Evolutionary conservation across 2,888 invertebrate species (phyloP), one percentile per base, ranked within the genome.

Genomic region (Pegoplata infirma): DNA sequence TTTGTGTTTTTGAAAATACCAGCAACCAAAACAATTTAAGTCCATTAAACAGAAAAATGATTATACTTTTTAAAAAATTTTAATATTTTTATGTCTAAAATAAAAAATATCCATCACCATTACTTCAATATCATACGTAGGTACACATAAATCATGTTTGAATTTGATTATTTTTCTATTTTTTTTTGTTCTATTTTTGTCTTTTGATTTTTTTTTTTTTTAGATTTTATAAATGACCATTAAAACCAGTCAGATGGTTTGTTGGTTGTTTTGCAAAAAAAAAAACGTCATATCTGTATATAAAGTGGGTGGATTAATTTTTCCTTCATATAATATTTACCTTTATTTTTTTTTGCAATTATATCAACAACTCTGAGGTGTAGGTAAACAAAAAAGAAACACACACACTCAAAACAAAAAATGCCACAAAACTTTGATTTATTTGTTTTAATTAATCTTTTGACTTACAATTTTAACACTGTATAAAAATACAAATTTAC

Each of bases 401-500:
- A n/a, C n/a, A n/a, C n/a, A n/a, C n/a, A n/a, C n/a, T n/a, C n/a
- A 53, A 25, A 5, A 3, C 8, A 16, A 53, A 19, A 19, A 40
- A 2, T 36, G 40, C 21, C 6, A 40, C 36, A 40, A 8, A n/a
- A 40, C 58, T 40, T 23, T 58, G 58, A 58, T 58, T 58, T 58
- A 58, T 58, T 23, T 40, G 58, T 21, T 58, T 56, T 40, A 58
- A 58, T 58, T 58, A 58, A 58, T 40, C 58, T 58, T 23, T 40
- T 58, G 40, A 58, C 58, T 44, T 58, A 32, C 12, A 53, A n/a
- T 32, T 32, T 32, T 12, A 17, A n/a, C 19, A 36, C n/a, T n/a
- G n/a, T n/a, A n/a, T n/a, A n/a, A n/a, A n/a, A n/a, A n/a, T 6
- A 36, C 19, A n/a, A n/a, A n/a, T n/a, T n/a, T n/a, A n/a, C 0